A percentile compares a stretch with the other conserved stretches of the same genome.
Evolutionary conservation across 2,113 vertebrate genomes (phyloP).

Genomic region (Chamaetylas fuelleborni): DNA sequence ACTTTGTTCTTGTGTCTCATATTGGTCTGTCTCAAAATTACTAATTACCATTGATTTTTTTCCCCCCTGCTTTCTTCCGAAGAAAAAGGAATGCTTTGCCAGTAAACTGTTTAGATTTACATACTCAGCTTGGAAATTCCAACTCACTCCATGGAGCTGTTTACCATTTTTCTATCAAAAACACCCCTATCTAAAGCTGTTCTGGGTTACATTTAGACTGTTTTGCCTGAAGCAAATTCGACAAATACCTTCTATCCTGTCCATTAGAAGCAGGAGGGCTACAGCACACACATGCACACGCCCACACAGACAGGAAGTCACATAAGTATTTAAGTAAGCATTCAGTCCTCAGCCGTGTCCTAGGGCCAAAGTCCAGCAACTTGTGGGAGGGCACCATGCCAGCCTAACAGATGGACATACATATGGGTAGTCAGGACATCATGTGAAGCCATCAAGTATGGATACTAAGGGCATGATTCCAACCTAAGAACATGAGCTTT

Average conservation of each 20-base stretch:
- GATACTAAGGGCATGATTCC: slow-evolving; percentile 61
- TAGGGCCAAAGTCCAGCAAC: slow-evolving; percentile 18
- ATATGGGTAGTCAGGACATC: slow-evolving; percentile 45
- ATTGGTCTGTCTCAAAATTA: not conserved
- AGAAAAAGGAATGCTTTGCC: not conserved
- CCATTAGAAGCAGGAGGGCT: not conserved
- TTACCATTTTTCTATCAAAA: not conserved
- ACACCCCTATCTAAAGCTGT: not conserved
- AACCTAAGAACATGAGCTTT: slow-evolving; percentile 67
- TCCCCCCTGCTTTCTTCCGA: not conserved
- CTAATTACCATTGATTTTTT: not conserved
- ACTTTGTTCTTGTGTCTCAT: not conserved
- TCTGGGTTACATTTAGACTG: not conserved
- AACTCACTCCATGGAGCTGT: not conserved
- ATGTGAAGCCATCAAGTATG: slow-evolving; percentile 65
- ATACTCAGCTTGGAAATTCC: not conserved
- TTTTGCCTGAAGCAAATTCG: not conserved
- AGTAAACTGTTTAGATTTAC: not conserved
- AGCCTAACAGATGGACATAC: slow-evolving; percentile 55
- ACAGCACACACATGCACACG: not conserved
- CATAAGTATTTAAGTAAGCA: slow-evolving; percentile 27
- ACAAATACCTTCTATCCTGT: not conserved
- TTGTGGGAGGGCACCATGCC: slow-evolving; percentile 43
- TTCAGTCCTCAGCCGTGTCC: not conserved
- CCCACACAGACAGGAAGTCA: not conserved